A percentile compares a stretch with the other conserved stretches of the same genome.
phyloP scores from a whole-genome alignment of 2,888 invertebrate genomes.

The Leptarthrus brevirostris region DNA sequence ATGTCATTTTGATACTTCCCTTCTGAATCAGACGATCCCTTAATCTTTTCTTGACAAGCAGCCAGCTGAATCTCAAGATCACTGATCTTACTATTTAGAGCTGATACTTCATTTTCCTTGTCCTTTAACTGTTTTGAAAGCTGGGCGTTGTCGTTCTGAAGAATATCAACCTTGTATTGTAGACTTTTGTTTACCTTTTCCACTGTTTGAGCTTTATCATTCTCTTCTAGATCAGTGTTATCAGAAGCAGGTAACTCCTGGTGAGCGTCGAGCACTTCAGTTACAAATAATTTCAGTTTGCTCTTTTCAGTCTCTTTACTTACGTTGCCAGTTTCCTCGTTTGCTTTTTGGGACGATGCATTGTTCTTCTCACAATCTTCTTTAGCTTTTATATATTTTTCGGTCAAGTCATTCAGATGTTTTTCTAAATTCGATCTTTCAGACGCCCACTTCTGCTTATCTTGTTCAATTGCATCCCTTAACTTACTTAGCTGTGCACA shows the following conservation, averaged over 20 bases:
- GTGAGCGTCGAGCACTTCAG: too few species aligned
- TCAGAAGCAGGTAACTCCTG: background rate
- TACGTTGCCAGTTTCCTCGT: background rate
- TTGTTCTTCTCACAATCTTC: background rate
- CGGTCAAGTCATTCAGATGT: slow-evolving; percentile 1
- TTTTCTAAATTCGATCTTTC: background rate
- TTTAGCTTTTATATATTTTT: background rate
- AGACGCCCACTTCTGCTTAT: background rate
- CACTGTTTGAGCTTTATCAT: background rate
- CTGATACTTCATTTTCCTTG: slow-evolving; percentile 20
- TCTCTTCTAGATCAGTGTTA: slow-evolving; percentile 36
- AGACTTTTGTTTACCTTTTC: background rate
- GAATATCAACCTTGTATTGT: background rate
- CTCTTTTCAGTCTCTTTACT: background rate
- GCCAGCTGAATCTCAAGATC: slow-evolving; percentile 4
- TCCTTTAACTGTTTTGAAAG: slow-evolving; percentile 7
- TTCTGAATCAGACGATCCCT: background rate
- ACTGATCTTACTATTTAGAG: too few species aligned
- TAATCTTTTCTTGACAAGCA: background rate
- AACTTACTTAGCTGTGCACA: slow-evolving; percentile 16
- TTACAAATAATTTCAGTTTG: background rate
- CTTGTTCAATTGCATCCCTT: slow-evolving; percentile 6
- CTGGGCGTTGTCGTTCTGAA: background rate
- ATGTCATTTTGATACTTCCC: background rate
- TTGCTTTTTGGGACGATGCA: too few species aligned